These are phyloP conservation scores for Latrodectus elegans DNA, from an alignment of 2,888 invertebrate genomes.

Conservation along the genomic window DNA sequence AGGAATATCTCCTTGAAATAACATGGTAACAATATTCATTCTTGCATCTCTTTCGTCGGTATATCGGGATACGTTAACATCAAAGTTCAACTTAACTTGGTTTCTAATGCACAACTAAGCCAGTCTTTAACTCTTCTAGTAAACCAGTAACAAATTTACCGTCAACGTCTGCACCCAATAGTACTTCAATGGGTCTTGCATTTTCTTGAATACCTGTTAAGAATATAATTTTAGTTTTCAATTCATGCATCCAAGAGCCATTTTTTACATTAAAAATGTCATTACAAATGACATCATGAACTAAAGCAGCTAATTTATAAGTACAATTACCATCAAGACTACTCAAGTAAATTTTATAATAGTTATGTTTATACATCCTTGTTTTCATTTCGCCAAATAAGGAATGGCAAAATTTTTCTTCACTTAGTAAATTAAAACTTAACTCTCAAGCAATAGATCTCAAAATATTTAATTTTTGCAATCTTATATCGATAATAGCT, in stretches of 20 bases:
- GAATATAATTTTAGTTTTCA: conserved; percentile 1
- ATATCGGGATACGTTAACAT: not conserved
- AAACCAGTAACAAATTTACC: conserved; percentile 19
- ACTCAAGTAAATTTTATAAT: no score
- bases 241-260: not conserved
- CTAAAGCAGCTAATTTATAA: conserved; percentile 14
- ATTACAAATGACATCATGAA: conserved; percentile 29
- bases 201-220: not conserved
- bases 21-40: no score
- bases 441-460: conserved; percentile 11
- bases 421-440: conserved; percentile 21
- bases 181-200: conserved; percentile 17
- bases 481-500: conserved; percentile 5
- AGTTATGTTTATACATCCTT: not conserved
- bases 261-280: conserved; percentile 9
- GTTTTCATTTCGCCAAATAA: conserved; percentile 8
- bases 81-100: conserved; percentile 35
- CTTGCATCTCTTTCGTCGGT: not conserved
- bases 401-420: conserved; percentile 23
- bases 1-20: conserved; percentile 22
- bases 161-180: conserved; percentile 43
- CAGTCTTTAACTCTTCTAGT: conserved; percentile 12
- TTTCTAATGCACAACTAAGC: conserved; percentile 30
- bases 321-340: not conserved
- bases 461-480: conserved; percentile 24